Conservation (phyloP, 2,888 invertebrate genomes). For the Dioctria rufipes region DNA sequence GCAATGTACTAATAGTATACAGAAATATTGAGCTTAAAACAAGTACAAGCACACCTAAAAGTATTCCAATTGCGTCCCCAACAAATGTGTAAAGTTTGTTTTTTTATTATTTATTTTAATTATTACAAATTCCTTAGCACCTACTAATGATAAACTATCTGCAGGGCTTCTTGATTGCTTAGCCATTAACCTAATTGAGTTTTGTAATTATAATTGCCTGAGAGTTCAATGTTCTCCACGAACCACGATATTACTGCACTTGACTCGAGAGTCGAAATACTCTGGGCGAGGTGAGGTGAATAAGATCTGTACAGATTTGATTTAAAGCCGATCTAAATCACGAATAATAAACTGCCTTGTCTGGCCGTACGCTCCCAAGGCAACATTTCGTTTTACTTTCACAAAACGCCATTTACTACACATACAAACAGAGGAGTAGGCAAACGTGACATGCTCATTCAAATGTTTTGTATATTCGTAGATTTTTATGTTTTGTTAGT, state of each 20-base stretch:
- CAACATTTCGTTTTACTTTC: constrained; percentile 35
- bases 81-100: too few relatives aligned
- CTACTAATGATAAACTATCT: neutral
- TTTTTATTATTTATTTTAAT: too few relatives aligned
- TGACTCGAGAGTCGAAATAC: neutral
- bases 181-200: neutral
- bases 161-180: constrained; percentile 11
- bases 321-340: constrained; percentile 25
- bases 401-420: constrained; percentile 30
- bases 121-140: constrained; percentile 12
- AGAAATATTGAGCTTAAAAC: too few relatives aligned
- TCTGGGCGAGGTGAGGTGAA: constrained; percentile 17
- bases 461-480: too few relatives aligned
- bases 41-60: too few relatives aligned
- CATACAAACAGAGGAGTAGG: too few relatives aligned
- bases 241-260: constrained; percentile 6
- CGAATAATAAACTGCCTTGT: constrained; percentile 21
- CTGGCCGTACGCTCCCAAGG: constrained; percentile 32
- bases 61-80: too few relatives aligned
- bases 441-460: too few relatives aligned
- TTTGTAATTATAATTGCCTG: constrained; percentile 20
- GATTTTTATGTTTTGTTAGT: too few relatives aligned
- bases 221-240: neutral
- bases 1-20: too few relatives aligned
- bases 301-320: constrained; percentile 11